These are phyloP conservation scores for Bombus waltoni DNA, from an alignment of 1,140 invertebrate genomes.

Conservation along the genomic window DNA sequence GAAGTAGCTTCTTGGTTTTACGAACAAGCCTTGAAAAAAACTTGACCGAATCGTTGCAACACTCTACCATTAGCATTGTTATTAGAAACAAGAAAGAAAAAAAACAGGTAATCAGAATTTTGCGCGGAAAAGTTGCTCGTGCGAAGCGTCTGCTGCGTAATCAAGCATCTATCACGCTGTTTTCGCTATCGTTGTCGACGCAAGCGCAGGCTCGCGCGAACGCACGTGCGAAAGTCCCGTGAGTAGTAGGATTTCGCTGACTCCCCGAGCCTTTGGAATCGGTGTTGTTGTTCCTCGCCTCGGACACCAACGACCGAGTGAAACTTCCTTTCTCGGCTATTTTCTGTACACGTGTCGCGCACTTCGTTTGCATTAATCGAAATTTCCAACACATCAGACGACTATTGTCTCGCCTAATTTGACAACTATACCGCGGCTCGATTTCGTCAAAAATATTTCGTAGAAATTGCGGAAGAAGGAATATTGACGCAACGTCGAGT, in stretches of 20 bases:
- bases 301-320: slow-evolving; percentile 31
- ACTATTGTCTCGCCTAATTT: neutral
- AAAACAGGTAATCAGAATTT: neutral
- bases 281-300: neutral
- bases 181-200: slow-evolving; percentile 36
- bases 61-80: neutral
- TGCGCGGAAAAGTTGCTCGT: slow-evolving; percentile 35
- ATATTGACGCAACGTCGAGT: neutral
- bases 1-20: neutral
- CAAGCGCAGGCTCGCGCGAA: neutral
- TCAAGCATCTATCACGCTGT: slow-evolving; percentile 23
- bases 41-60: slow-evolving; percentile 10
- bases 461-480: neutral
- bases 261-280: slow-evolving; percentile 8
- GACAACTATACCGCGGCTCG: neutral
- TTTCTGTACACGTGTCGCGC: slow-evolving; percentile 41
- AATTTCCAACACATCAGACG: neutral
- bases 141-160: slow-evolving; percentile 16
- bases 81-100: too few species aligned
- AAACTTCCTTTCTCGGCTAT: slow-evolving; percentile 53
- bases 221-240: slow-evolving; percentile 57
- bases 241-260: slow-evolving; percentile 41
- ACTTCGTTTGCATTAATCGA: neutral
- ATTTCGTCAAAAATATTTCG: neutral
- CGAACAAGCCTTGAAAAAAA: neutral